Percentiles rank a stretch among this genome's conserved stretches.
Evolutionary conservation across 2,797 vertebrate genomes (phyloP).

Genomic region (Benthosema pterotum): DNA sequence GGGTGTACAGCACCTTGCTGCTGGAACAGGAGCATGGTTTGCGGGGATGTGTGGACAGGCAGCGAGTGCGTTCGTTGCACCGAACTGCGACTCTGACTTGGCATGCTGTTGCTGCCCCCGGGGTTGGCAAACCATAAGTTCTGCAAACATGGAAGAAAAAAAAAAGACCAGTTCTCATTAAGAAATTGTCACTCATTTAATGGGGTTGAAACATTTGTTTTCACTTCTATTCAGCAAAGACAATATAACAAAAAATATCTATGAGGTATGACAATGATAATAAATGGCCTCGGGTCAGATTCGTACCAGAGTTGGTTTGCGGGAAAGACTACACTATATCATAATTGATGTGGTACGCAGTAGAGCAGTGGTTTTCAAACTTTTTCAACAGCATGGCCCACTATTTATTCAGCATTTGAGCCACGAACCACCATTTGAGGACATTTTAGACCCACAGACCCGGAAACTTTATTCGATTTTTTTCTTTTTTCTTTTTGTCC

Average conservation of each 20-base stretch:
- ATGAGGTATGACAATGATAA: slow-evolving; percentile 26
- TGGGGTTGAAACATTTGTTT: slow-evolving; percentile 9
- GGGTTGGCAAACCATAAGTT: slow-evolving; percentile 95
- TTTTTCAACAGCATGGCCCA: too few species aligned
- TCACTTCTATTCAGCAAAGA: slow-evolving; percentile 23
- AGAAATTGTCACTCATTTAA: slow-evolving; percentile 22
- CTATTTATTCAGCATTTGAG: too few species aligned
- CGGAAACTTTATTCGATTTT: too few species aligned
- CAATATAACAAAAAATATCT: slow-evolving; percentile 21
- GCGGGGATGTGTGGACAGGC: slow-evolving; percentile 93
- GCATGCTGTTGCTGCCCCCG: slow-evolving; percentile 96
- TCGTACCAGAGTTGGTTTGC: too few species aligned
- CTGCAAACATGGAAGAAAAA: slow-evolving; percentile 72
- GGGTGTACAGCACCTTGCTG: slow-evolving; percentile 83
- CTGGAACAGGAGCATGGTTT: slow-evolving; percentile 96
- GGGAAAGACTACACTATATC: too few species aligned
- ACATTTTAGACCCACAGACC: too few species aligned
- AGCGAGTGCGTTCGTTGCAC: slow-evolving; percentile 95
- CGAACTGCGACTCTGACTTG: slow-evolving; percentile 93
- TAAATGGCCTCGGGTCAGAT: too few species aligned
- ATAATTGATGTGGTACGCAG: too few species aligned
- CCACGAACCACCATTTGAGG: too few species aligned
- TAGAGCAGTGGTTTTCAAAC: too few species aligned
- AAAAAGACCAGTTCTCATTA: slow-evolving; percentile 45
- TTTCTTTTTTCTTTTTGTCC: too few species aligned